Evolutionary conservation across 2,113 vertebrate species (phyloP).

Genomic region (Morone chrysops): DNA sequence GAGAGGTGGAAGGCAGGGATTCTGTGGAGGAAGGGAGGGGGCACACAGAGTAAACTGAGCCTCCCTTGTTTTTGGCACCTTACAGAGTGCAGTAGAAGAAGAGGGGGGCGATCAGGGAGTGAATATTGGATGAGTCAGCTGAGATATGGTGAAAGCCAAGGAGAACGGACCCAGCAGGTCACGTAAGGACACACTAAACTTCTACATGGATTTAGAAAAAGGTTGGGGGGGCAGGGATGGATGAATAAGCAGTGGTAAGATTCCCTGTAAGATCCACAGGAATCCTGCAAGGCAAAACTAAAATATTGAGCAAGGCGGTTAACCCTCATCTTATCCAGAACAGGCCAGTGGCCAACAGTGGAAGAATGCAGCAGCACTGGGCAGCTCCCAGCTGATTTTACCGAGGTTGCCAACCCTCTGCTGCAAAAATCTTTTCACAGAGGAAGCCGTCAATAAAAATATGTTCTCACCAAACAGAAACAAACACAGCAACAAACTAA

Average conservation of each 20-base stretch:
- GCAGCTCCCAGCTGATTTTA: conserved; percentile 11
- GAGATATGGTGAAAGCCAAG: conserved; percentile 70
- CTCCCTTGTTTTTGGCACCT: conserved; percentile 80
- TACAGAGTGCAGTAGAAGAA: conserved; percentile 65
- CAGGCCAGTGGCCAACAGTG: neutral
- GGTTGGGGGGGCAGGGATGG: neutral
- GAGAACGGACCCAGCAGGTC: conserved; percentile 60
- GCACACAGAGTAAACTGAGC: conserved; percentile 76
- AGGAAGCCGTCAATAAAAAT: conserved; percentile 19
- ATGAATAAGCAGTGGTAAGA: conserved; percentile 7
- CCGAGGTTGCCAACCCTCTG: conserved; percentile 3
- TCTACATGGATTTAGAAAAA: conserved; percentile 17
- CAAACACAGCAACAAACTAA: neutral
- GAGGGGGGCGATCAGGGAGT: conserved; percentile 49
- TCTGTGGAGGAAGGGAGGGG: conserved; percentile 74
- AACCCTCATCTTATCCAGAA: neutral
- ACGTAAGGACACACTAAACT: conserved; percentile 59
- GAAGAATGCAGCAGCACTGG: neutral
- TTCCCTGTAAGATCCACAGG: neutral
- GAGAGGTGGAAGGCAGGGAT: conserved; percentile 69
- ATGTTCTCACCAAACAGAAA: conserved; percentile 15
- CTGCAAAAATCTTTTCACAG: conserved; percentile 20
- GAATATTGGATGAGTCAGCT: conserved; percentile 72
- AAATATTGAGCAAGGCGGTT: conserved; percentile 11
- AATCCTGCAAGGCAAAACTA: neutral